A percentile compares a stretch with the other conserved stretches of the same genome.
phyloP scores from a whole-genome alignment of 1,140 invertebrate species.

The Stenopsyche tienmushanensis region DNA sequence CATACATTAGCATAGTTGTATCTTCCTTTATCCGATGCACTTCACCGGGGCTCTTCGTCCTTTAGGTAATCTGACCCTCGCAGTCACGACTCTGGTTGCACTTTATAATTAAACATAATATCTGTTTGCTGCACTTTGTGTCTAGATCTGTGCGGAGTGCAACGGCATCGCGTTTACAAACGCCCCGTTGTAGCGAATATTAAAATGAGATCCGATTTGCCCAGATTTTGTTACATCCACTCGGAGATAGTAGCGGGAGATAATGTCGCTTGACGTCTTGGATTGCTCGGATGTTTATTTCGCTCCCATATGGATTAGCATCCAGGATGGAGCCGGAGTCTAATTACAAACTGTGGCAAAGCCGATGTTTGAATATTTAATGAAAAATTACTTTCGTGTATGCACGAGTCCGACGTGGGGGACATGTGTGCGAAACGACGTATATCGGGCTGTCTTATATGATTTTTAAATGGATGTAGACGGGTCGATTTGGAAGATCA shows the following conservation, averaged over 20 bases:
- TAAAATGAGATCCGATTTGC: background rate
- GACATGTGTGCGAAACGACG: no score
- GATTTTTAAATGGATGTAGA: no score
- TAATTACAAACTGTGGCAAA: no score
- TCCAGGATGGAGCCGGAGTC: no score
- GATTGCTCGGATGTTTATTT: background rate
- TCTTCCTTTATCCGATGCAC: constrained; percentile 24
- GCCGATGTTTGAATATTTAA: no score
- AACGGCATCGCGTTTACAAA: background rate
- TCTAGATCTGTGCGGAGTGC: background rate
- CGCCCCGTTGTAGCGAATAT: background rate
- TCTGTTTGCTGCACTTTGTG: constrained; percentile 16
- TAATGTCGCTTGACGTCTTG: background rate
- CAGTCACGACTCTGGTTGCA: constrained; percentile 38
- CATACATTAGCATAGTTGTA: constrained; percentile 21
- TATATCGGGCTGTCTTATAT: no score
- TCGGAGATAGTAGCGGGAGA: background rate
- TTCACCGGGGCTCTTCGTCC: constrained; percentile 22
- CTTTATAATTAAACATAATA: constrained; percentile 42
- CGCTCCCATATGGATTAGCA: no score
- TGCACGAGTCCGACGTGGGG: no score
- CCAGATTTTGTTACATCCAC: background rate
- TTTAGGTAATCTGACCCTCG: constrained; percentile 31
- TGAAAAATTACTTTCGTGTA: no score
- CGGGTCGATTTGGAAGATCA: no score